phyloP scores from a whole-genome alignment of 1,140 invertebrate species.

The Calosoma granatense region DNA sequence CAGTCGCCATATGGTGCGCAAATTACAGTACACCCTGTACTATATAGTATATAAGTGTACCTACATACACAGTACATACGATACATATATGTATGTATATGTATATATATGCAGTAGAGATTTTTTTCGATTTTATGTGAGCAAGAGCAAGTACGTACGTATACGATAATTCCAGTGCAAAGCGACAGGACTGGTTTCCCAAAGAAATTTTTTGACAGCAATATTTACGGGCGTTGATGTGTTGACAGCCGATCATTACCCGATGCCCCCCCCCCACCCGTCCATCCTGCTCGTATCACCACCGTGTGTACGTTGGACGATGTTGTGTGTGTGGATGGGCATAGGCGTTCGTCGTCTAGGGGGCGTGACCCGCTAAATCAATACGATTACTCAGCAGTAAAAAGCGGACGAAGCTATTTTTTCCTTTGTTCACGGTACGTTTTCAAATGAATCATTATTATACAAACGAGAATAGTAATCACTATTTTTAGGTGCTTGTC shows the following conservation, averaged over 20 bases:
- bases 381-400: constrained; percentile 9
- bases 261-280: background rate
- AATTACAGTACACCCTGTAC: background rate
- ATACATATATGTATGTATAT: too few relatives aligned
- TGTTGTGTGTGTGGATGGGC: background rate
- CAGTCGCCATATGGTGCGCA: background rate
- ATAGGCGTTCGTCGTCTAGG: constrained; percentile 1
- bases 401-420: background rate
- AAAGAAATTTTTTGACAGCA: constrained; percentile 4
- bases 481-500: constrained; percentile 8
- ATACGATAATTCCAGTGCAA: constrained; percentile 1
- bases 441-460: constrained; percentile 9
- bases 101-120: too few relatives aligned
- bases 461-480: constrained; percentile 3
- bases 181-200: background rate
- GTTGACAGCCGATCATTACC: constrained; percentile 5
- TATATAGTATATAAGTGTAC: background rate
- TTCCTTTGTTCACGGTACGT: constrained; percentile 1
- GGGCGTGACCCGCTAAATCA: constrained; percentile 2
- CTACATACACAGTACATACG: background rate
- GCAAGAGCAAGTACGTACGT: too few relatives aligned
- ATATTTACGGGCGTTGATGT: constrained; percentile 7
- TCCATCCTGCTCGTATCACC: background rate
- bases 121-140: too few relatives aligned
- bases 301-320: background rate